Evolutionary conservation across 2,113 vertebrate species (phyloP).

Genomic region (Addax nasomaculatus): DNA sequence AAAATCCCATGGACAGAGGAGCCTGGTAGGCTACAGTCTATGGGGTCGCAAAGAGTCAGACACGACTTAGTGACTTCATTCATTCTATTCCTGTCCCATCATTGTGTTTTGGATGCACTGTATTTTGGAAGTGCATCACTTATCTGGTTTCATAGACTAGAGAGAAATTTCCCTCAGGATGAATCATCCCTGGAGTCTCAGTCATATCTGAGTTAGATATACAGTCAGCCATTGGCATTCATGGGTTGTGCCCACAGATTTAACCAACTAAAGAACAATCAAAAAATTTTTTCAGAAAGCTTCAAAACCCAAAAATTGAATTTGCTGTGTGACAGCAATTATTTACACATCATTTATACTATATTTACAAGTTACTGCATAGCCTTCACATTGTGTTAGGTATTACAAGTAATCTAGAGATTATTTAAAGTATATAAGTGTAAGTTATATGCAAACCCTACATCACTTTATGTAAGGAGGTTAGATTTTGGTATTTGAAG

Average conservation of each 20-base stretch:
- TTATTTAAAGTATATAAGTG: neutral
- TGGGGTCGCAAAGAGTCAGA: accelerated
- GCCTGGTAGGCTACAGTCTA: too few relatives aligned
- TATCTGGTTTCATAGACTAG: neutral
- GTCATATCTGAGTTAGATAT: neutral
- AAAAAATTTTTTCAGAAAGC: neutral
- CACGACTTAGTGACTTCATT: accelerated
- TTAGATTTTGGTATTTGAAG: neutral
- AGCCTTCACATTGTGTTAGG: neutral
- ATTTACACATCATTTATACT: neutral
- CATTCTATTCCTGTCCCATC: neutral
- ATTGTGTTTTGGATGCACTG: neutral
- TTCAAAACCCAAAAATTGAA: neutral
- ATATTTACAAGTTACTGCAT: neutral
- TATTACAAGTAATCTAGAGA: neutral
- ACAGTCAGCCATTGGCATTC: neutral
- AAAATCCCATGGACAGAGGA: too few relatives aligned
- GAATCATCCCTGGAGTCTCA: neutral
- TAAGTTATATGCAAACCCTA: neutral
- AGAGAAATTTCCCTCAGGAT: neutral
- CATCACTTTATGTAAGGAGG: neutral
- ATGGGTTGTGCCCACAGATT: neutral
- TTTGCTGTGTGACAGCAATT: neutral
- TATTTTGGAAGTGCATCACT: neutral
- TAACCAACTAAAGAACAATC: neutral